phyloP scores from a whole-genome alignment of 2,888 invertebrate species.

The Orchesella flavescens region DNA sequence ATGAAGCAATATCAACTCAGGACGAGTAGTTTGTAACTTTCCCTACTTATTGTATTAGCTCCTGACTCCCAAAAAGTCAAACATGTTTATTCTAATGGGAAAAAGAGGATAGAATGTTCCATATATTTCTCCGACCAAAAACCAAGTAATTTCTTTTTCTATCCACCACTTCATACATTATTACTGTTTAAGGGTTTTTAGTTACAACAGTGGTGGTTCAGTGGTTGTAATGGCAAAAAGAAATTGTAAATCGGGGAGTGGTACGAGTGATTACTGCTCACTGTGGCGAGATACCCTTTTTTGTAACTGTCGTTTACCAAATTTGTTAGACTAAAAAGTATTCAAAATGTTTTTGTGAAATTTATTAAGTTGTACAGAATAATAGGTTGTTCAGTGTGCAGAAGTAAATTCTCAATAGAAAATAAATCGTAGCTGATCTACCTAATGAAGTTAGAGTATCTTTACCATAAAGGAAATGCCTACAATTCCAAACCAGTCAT shows the following conservation, averaged over 20 bases:
- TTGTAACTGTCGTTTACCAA: background rate
- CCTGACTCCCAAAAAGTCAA: conserved; percentile 9
- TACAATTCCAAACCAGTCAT: conserved; percentile 39
- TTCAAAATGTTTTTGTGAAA: too few relatives aligned
- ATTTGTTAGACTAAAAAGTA: too few relatives aligned
- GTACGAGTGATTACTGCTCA: background rate
- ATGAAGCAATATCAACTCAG: background rate
- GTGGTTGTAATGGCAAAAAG: too few relatives aligned
- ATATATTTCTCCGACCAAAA: conserved; percentile 3
- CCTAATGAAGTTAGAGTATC: conserved; percentile 42
- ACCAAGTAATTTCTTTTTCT: background rate
- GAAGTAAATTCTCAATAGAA: too few relatives aligned
- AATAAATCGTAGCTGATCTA: too few relatives aligned
- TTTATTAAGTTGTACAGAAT: too few relatives aligned
- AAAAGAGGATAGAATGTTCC: background rate
- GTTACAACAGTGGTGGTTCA: background rate
- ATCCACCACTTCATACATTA: background rate
- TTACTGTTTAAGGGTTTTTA: background rate
- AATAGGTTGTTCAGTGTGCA: too few relatives aligned
- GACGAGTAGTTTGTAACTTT: background rate
- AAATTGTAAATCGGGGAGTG: too few relatives aligned
- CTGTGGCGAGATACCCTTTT: background rate
- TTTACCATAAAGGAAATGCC: conserved; percentile 36
- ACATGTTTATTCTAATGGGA: background rate
- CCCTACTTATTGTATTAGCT: background rate